phyloP scores from a whole-genome alignment of 2,888 invertebrate species.

The Lamellibrachia satsuma region DNA sequence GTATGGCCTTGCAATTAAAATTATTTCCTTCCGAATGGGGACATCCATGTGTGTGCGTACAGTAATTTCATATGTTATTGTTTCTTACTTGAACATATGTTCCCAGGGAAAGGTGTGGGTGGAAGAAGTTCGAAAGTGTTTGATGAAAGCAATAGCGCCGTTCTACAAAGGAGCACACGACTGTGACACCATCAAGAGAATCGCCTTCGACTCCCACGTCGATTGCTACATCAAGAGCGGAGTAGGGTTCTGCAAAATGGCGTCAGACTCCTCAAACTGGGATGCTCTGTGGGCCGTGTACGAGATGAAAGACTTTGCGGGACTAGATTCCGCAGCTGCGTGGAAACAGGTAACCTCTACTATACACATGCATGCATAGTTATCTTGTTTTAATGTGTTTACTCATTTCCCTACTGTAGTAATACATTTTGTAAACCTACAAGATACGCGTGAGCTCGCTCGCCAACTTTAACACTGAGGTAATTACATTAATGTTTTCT shows the following conservation, averaged over 20 bases:
- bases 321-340: neutral
- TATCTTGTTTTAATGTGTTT: neutral
- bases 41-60: too few species aligned
- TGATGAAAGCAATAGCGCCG: neutral
- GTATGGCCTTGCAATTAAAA: too few species aligned
- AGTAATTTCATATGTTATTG: too few species aligned
- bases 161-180: neutral
- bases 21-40: too few species aligned
- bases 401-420: too few species aligned
- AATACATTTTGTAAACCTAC: too few species aligned
- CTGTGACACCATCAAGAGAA: neutral
- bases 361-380: neutral
- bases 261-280: neutral
- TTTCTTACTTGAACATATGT: neutral
- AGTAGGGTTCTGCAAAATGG: neutral
- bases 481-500: too few species aligned
- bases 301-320: neutral
- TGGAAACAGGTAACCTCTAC: neutral
- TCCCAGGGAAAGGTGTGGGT: neutral
- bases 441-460: too few species aligned
- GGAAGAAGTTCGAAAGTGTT: neutral
- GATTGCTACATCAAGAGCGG: neutral
- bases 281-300: neutral
- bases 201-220: neutral
- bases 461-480: too few species aligned